phyloP scores from a whole-genome alignment of 2,113 vertebrate genomes.

The Brienomyrus longianalis region DNA sequence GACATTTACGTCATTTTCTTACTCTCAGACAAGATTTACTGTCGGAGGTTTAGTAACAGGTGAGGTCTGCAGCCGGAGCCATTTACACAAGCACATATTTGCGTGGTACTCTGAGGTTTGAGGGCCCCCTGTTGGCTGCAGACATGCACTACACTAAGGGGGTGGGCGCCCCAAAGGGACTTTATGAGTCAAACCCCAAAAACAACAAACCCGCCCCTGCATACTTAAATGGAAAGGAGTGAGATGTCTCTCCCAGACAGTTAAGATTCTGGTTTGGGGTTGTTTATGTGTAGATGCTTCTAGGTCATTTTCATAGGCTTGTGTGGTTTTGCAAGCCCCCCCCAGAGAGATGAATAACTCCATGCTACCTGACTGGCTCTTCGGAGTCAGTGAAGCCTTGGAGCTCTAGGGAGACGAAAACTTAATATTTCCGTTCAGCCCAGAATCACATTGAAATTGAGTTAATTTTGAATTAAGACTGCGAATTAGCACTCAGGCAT shows the following conservation, averaged over 20 bases:
- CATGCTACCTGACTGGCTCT: neutral
- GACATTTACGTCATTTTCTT: neutral
- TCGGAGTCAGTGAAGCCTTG: neutral
- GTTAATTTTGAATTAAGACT: conserved; percentile 26
- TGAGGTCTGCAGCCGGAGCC: neutral
- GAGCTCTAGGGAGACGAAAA: neutral
- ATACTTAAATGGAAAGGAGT: neutral
- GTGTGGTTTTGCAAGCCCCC: neutral
- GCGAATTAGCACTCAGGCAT: conserved; percentile 25
- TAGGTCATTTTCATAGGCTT: neutral
- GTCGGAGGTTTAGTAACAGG: neutral
- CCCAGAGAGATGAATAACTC: neutral
- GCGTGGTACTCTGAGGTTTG: neutral
- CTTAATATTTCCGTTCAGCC: conserved; percentile 19
- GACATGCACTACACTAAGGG: neutral
- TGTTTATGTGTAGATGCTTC: neutral
- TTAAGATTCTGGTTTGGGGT: neutral
- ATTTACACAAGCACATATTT: neutral
- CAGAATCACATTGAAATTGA: conserved; percentile 24
- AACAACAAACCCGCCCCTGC: neutral
- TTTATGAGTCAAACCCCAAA: neutral
- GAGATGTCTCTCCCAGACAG: neutral
- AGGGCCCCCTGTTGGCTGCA: neutral
- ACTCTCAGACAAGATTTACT: neutral
- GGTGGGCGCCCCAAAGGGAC: neutral